phyloP scores from a whole-genome alignment of 2,113 vertebrate species.

The Burhinus oedicnemus region DNA sequence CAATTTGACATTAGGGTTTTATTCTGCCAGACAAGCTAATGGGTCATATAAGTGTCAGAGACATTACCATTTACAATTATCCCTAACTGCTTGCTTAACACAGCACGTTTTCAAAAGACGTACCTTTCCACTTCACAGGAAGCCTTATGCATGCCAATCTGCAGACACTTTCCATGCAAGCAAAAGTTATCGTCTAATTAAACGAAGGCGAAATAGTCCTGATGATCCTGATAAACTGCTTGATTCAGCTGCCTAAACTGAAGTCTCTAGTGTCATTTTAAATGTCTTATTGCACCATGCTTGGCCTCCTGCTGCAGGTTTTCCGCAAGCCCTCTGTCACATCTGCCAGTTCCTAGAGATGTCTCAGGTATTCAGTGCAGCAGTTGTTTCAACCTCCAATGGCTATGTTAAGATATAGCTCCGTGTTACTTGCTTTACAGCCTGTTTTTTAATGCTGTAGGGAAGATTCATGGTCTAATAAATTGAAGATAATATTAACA shows the following conservation, averaged over 20 bases:
- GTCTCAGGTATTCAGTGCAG: background rate
- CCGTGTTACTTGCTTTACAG: background rate
- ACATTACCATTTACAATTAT: constrained; percentile 37
- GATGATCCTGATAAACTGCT: background rate
- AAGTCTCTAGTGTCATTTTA: background rate
- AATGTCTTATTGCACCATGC: background rate
- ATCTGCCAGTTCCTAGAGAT: background rate
- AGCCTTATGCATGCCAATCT: background rate
- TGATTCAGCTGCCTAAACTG: background rate
- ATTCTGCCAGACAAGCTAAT: constrained; percentile 40
- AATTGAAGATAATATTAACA: background rate
- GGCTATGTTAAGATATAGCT: background rate
- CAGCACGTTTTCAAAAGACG: background rate
- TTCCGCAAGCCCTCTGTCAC: background rate
- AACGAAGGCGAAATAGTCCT: constrained; percentile 12
- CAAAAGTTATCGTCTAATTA: constrained; percentile 20
- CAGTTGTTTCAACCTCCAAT: background rate
- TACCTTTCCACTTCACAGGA: background rate
- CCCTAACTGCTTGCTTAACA: constrained; percentile 24
- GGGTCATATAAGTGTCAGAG: constrained; percentile 39
- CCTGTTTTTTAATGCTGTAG: background rate
- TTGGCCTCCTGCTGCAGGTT: background rate
- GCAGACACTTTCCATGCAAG: background rate
- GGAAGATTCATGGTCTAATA: background rate
- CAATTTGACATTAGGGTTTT: constrained; percentile 26